Base-by-base conservation (phyloP, 53 echinoderm and acorn worm species). In the Hippasteria phrygiana region DNA sequence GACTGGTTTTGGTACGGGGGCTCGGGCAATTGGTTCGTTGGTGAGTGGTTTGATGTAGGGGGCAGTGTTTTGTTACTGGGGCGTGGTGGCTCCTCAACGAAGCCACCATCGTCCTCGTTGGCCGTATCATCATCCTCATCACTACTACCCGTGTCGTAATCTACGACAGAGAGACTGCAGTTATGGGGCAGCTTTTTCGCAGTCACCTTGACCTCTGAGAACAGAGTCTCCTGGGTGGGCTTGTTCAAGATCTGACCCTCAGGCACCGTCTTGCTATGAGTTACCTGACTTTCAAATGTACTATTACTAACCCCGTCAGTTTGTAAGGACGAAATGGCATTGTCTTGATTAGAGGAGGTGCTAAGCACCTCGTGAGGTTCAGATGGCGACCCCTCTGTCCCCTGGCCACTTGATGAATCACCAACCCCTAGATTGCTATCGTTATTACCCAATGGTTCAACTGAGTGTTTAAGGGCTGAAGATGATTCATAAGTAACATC, bases 61-160 rank as follows among this genome's bases (percentile, higher is more conserved):
- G 85, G 54, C 71, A 40, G 71, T 18, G 81, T 11, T 64, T 65
- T 24, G 81, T 65, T 65, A 16, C n/a, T 28, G 5, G 42, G 81
- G 66, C 48, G n/a, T 2, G 62, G 43, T 36, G 78, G 56, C 40
- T 78, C 78, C 3, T 55, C 78, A 20, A n/a, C n/a, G n/a, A n/a
- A n/a, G n/a, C n/a, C n/a, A n/a, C n/a, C n/a, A n/a, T n/a, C n/a
- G n/a, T 36, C 65, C 18, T 32, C 46, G 34, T 32, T 42, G 28
- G 27, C 71, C 45, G 33, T 35, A 20, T 38, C 43, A 40, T 83
- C 83, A 13, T 85, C 85, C 0, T 85, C 85, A 31, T 71, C 71
- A 24, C 85, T 85, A 71, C 85, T 85, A 71, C 85, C 85, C 70
- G 85, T 85, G 85, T 85, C 85, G 50, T 85, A 85, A 50, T 85